phyloP scores from a whole-genome alignment of 64 coral and sea anemone genomes.

The Stichodactyla mertensii region DNA sequence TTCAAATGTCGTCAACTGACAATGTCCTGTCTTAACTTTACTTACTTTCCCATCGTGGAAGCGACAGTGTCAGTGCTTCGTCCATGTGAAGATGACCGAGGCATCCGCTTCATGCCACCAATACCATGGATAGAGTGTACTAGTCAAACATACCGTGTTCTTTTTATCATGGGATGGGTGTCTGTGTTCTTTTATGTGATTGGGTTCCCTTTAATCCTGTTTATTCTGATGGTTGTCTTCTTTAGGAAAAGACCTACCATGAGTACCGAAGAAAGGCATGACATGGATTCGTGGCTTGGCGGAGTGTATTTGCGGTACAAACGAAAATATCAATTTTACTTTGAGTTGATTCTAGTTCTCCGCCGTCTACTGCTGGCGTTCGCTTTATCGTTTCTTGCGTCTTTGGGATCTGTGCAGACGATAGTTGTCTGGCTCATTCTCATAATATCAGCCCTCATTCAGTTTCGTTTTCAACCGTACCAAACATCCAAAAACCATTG shows the following conservation, averaged over 20 bases:
- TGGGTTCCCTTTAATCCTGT: slow-evolving; percentile 30
- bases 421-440: neutral
- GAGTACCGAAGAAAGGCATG: neutral
- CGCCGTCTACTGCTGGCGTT: slow-evolving; percentile 25
- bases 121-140: slow-evolving; percentile 49
- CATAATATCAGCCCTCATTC: neutral
- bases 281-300: slow-evolving; percentile 12
- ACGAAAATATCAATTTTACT: slow-evolving; percentile 15
- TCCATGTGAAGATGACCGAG: too few species aligned
- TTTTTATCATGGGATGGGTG: slow-evolving; percentile 11
- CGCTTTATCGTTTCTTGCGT: slow-evolving; percentile 31
- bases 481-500: neutral
- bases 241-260: neutral
- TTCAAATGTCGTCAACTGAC: slow-evolving; percentile 47
- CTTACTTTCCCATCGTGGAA: slow-evolving; percentile 21
- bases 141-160: neutral
- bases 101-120: slow-evolving; percentile 19
- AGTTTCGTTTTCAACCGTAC: slow-evolving; percentile 4
- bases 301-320: slow-evolving; percentile 21
- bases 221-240: slow-evolving; percentile 5
- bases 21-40: slow-evolving; percentile 40
- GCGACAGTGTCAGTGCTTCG: too few species aligned
- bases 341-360: slow-evolving; percentile 17
- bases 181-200: slow-evolving; percentile 41
- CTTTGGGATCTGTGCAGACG: slow-evolving; percentile 9